Conservation (phyloP, 2,888 invertebrate genomes). For the Zhuqinia jingwanae region DNA sequence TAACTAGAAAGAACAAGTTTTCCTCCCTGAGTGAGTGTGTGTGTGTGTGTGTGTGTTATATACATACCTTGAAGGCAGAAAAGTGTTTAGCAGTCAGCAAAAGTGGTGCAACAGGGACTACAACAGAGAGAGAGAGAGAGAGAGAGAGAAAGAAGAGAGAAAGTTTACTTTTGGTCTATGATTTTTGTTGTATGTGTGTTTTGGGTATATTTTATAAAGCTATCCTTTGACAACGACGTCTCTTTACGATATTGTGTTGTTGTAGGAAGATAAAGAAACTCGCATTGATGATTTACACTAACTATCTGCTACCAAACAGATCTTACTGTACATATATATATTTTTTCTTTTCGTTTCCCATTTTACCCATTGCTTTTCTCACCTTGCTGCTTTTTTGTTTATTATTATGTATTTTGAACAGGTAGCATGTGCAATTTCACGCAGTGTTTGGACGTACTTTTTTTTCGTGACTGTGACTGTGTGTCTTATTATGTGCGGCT, state of each 20-base stretch:
- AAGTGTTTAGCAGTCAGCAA: slow-evolving; percentile 68
- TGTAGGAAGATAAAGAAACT: slow-evolving; percentile 20
- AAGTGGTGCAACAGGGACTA: slow-evolving; percentile 71
- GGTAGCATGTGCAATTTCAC: slow-evolving; percentile 44
- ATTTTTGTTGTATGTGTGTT: slow-evolving; percentile 38
- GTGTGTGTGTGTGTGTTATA: slow-evolving; percentile 18
- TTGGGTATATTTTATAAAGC: neutral
- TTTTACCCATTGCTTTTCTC: slow-evolving; percentile 51
- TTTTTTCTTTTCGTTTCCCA: slow-evolving; percentile 11
- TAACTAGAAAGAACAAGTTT: slow-evolving; percentile 63
- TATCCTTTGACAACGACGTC: neutral
- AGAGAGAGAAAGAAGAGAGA: slow-evolving; percentile 48
- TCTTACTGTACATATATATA: too few relatives aligned
- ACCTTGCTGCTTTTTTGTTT: slow-evolving; percentile 35
- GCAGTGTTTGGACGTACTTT: neutral
- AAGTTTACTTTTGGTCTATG: slow-evolving; percentile 64
- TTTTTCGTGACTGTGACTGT: too few relatives aligned
- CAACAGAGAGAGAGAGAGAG: slow-evolving; percentile 41
- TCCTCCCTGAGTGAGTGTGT: too few relatives aligned
- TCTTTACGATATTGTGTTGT: too few relatives aligned
- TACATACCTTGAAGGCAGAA: slow-evolving; percentile 59
- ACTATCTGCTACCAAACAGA: slow-evolving; percentile 39
- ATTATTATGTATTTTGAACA: slow-evolving; percentile 5
- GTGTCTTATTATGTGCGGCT: neutral
- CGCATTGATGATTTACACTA: slow-evolving; percentile 38